Evolutionary conservation across 2,113 vertebrate species (phyloP).

Genomic region (Salminus brasiliensis): DNA sequence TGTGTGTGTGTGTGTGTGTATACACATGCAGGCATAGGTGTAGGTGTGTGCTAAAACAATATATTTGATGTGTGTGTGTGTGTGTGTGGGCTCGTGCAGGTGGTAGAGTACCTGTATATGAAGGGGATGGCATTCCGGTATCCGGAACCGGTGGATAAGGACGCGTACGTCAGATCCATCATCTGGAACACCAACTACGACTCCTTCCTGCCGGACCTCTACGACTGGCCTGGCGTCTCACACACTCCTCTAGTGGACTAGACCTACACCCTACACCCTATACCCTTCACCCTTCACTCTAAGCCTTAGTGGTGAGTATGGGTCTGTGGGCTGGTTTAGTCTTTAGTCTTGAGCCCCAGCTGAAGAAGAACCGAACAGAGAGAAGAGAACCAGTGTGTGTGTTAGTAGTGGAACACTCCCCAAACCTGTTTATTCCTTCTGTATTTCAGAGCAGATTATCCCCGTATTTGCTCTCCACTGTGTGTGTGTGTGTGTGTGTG

Average conservation of each 20-base stretch:
- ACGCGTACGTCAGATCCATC: conserved; percentile 79
- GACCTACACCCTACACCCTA: not conserved
- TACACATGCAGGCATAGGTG: too few species aligned
- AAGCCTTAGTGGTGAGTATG: not conserved
- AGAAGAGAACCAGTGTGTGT: too few species aligned
- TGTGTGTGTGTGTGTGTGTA: not conserved
- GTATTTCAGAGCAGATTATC: too few species aligned
- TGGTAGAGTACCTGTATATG: conserved; percentile 89
- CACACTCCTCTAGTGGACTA: conserved; percentile 68
- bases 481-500: too few species aligned
- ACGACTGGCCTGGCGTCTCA: conserved; percentile 87
- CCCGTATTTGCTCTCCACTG: too few species aligned
- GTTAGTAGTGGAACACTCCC: too few species aligned
- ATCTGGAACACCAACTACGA: conserved; percentile 90
- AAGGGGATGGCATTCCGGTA: conserved; percentile 96
- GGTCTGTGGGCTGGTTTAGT: too few species aligned
- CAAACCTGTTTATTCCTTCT: too few species aligned
- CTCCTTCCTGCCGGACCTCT: conserved; percentile 90
- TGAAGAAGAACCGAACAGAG: too few species aligned
- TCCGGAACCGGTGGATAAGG: conserved; percentile 91
- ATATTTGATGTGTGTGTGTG: not conserved
- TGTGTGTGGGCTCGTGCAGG: too few species aligned
- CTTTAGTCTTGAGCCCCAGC: too few species aligned
- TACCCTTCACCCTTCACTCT: not conserved
- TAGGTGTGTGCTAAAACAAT: not conserved